Percentiles rank a stretch among this genome's conserved stretches.
These are phyloP conservation scores for Euproctis similis DNA, from an alignment of 2,888 invertebrate species.

Conservation along the genomic window DNA sequence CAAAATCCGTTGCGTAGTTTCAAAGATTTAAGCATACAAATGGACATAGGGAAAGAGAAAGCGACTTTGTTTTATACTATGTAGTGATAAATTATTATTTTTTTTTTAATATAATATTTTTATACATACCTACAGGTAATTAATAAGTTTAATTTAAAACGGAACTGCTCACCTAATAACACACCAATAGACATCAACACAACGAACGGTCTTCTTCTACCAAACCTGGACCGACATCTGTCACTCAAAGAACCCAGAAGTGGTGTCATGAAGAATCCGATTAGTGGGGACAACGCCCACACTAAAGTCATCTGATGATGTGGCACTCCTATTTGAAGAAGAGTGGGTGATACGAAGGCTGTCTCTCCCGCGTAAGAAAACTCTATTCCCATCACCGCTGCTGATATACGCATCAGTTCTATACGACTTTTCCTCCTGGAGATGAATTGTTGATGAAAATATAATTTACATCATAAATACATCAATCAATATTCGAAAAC, in stretches of 20 bases:
- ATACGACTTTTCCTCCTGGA: constrained; percentile 86
- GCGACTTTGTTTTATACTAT: no score
- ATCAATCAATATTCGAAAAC: no score
- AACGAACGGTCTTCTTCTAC: constrained; percentile 94
- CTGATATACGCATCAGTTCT: constrained; percentile 90
- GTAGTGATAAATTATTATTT: no score
- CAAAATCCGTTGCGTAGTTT: no score
- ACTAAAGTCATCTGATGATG: constrained; percentile 96
- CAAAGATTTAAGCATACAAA: no score
- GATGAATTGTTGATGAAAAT: constrained; percentile 23
- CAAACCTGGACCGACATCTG: constrained; percentile 86
- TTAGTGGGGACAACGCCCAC: constrained; percentile 95
- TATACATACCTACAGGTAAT: no score
- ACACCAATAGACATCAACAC: constrained; percentile 92
- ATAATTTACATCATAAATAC: no score
- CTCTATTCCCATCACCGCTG: constrained; percentile 98
- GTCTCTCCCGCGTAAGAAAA: constrained; percentile 98
- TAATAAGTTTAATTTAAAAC: no score
- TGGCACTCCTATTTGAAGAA: constrained; percentile 93
- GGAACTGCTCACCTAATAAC: constrained; percentile 81
- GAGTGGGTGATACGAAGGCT: constrained; percentile 95
- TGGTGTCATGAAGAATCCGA: constrained; percentile 96
- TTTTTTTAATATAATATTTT: no score
- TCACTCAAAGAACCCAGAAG: constrained; percentile 94
- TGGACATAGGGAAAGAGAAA: no score